Evolutionary conservation across 1,140 invertebrate genomes (phyloP).

Genomic region (Ectropis grisescens): DNA sequence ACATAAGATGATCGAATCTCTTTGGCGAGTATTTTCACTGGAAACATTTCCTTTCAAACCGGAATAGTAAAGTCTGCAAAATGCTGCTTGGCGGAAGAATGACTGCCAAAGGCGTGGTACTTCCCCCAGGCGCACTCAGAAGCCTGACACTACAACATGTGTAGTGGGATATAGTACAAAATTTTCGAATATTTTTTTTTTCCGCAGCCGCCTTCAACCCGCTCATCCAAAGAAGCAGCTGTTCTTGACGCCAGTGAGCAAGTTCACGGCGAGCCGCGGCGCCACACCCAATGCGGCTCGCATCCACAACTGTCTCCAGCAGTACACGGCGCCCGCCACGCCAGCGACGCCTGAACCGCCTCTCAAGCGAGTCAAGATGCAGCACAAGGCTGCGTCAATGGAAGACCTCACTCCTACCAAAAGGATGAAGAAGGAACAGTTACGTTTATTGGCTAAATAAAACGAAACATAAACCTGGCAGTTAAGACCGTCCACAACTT

Average conservation of each 20-base stretch:
- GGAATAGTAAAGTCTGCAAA: no score
- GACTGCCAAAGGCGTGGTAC: no score
- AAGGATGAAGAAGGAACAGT: slow-evolving; percentile 36
- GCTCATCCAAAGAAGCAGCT: slow-evolving; percentile 42
- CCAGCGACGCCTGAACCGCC: slow-evolving; percentile 11
- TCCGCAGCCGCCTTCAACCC: slow-evolving; percentile 34
- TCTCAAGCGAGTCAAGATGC: slow-evolving; percentile 12
- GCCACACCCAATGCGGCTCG: slow-evolving; percentile 31
- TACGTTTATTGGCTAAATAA: slow-evolving; percentile 7
- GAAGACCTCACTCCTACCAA: slow-evolving; percentile 52
- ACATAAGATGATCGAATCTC: no score
- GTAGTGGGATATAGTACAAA: no score
- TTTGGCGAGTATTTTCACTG: no score
- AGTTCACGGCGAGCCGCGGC: slow-evolving; percentile 31
- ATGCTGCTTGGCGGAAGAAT: no score
- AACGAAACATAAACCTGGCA: slow-evolving; percentile 1
- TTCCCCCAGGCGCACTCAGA: no score
- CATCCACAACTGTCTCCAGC: slow-evolving; percentile 39
- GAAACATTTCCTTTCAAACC: no score
- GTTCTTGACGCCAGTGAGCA: slow-evolving; percentile 44
- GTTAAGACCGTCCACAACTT: neutral
- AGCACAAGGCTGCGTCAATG: slow-evolving; percentile 47
- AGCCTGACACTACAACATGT: no score
- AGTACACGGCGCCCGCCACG: slow-evolving; percentile 13
- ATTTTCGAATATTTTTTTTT: no score